A percentile compares a stretch with the other conserved stretches of the same genome.
Conservation (phyloP, 2,797 vertebrate genomes). For the Neostethus bicornis region DNA sequence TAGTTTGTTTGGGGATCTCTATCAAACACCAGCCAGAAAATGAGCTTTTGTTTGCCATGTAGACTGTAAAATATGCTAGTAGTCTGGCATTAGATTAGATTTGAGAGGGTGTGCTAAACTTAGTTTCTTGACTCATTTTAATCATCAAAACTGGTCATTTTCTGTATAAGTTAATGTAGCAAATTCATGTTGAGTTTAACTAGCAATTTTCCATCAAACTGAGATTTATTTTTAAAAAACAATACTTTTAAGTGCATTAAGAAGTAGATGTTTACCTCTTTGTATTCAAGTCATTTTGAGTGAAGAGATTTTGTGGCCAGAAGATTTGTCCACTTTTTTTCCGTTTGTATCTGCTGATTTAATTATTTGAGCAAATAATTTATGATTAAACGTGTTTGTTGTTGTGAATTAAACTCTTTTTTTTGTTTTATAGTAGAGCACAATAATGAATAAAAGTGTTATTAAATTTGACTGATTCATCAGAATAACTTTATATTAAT, state of each 20-base stretch:
- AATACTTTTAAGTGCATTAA: no score
- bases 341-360: conserved; percentile 24
- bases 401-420: not conserved
- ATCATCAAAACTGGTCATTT: conserved; percentile 25
- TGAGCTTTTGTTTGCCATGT: conserved; percentile 30
- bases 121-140: conserved; percentile 30
- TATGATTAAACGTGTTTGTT: conserved; percentile 16
- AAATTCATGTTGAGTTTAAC: no score
- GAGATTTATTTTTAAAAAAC: no score
- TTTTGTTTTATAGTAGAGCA: conserved; percentile 3
- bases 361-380: conserved; percentile 25
- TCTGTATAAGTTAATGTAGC: conserved; percentile 16
- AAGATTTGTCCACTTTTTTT: no score
- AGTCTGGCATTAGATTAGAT: conserved; percentile 29
- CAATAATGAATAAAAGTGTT: conserved; percentile 2
- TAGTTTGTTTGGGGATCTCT: conserved; percentile 35
- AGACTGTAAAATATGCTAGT: conserved; percentile 33
- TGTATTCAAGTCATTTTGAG: no score
- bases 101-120: conserved; percentile 17
- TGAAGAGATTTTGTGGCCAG: no score
- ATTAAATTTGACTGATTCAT: not conserved
- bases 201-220: no score
- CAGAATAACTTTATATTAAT: no score
- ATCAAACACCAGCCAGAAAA: conserved; percentile 47
- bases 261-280: no score